Conservation (phyloP, 2,797 vertebrate genomes). For the Thunnus albacares region DNA sequence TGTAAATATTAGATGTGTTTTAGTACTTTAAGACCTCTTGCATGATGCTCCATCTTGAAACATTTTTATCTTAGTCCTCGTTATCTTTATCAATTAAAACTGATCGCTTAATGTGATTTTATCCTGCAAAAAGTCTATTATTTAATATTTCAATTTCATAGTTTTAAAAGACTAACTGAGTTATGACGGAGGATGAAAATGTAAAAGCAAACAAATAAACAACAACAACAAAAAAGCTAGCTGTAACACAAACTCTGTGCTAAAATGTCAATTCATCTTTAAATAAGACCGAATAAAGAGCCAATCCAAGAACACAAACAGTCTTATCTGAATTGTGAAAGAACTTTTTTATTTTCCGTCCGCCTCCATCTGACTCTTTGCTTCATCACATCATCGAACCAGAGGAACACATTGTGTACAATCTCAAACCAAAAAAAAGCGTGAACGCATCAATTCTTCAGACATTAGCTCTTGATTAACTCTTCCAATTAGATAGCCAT, state of each 20-base stretch:
- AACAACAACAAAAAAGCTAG: no score
- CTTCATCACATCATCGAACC: background rate
- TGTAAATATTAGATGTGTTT: background rate
- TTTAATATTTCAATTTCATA: background rate
- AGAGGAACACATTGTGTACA: constrained; percentile 27
- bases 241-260: background rate
- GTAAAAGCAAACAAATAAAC: background rate
- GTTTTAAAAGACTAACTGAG: background rate
- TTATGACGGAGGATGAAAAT: background rate
- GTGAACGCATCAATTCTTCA: constrained; percentile 48
- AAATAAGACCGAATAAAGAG: background rate
- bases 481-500: constrained; percentile 72
- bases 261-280: background rate
- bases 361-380: background rate
- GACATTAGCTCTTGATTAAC: constrained; percentile 66
- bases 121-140: background rate
- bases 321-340: background rate
- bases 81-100: background rate
- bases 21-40: background rate
- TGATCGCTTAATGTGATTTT: background rate
- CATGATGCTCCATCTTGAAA: background rate
- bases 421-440: background rate
- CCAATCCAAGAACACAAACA: background rate
- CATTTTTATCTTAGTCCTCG: background rate
- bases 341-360: background rate